Conservation (phyloP, 2,113 vertebrate genomes). For the Polypterus senegalus region DNA sequence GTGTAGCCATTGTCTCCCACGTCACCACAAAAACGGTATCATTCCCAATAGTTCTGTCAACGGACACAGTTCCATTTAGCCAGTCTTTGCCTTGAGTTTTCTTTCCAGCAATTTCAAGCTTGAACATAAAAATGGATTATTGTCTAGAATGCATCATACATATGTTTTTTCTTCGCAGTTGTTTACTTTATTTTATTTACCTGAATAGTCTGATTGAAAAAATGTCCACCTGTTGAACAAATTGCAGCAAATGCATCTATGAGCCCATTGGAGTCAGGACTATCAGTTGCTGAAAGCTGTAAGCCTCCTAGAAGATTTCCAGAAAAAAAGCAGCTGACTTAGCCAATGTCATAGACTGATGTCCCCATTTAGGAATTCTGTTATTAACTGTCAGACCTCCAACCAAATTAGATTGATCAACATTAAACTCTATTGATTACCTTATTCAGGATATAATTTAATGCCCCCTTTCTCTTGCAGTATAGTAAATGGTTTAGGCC, state of each 20-base stretch:
- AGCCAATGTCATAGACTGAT: too few species aligned
- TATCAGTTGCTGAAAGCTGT: constrained; percentile 32
- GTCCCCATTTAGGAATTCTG: too few species aligned
- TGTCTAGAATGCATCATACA: too few species aligned
- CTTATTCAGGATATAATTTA: too few species aligned
- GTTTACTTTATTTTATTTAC: constrained; percentile 22
- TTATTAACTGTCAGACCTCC: too few species aligned
- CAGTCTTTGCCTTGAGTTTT: constrained; percentile 16
- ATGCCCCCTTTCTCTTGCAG: too few species aligned
- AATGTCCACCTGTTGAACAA: constrained; percentile 31
- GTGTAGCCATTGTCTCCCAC: constrained; percentile 25
- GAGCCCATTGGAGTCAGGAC: constrained; percentile 30
- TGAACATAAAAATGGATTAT: too few species aligned
- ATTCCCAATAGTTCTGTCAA: constrained; percentile 41
- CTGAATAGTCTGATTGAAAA: constrained; percentile 37
- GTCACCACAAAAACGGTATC: constrained; percentile 40
- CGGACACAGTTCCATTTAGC: constrained; percentile 24
- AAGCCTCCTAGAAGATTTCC: constrained; percentile 33
- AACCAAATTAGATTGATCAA: too few species aligned
- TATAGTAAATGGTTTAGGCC: too few species aligned
- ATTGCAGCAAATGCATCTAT: constrained; percentile 44
- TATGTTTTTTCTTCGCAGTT: too few species aligned
- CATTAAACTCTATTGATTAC: too few species aligned
- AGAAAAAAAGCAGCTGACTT: too few species aligned
- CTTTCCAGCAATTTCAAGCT: constrained; percentile 39